A percentile compares a stretch with the other conserved stretches of the same genome.
These are phyloP conservation scores for Oxyscelio sp. DNA, from an alignment of 2,888 invertebrate genomes.

Conservation along the genomic window DNA sequence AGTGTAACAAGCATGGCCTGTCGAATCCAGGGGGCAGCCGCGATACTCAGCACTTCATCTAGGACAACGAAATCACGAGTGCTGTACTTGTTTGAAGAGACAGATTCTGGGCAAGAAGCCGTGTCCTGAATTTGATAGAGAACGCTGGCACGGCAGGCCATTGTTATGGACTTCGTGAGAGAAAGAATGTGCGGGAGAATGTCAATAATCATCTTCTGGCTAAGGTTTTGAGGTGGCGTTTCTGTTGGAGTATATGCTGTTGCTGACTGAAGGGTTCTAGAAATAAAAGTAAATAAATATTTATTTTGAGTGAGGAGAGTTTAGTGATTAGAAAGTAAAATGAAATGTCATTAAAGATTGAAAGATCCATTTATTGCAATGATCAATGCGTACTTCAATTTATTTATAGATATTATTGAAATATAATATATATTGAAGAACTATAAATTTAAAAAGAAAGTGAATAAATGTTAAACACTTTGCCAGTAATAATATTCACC, in stretches of 20 bases:
- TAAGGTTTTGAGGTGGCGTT: conserved; percentile 72
- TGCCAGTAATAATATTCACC: no score
- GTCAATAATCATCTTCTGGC: conserved; percentile 89
- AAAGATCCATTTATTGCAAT: no score
- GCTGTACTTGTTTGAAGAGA: conserved; percentile 88
- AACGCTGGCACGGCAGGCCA: conserved; percentile 88
- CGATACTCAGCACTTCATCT: conserved; percentile 84
- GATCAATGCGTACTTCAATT: no score
- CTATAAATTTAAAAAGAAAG: no score
- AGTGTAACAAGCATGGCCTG: conserved; percentile 89
- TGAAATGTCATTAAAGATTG: no score
- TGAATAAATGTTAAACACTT: no score
- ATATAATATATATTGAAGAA: no score
- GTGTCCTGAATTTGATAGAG: conserved; percentile 89
- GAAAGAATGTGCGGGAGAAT: conserved; percentile 91
- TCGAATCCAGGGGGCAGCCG: conserved; percentile 88
- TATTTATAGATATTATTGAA: no score
- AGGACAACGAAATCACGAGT: conserved; percentile 89
- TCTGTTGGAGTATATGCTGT: conserved; percentile 25
- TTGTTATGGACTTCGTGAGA: conserved; percentile 91
- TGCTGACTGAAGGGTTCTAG: conserved; percentile 52
- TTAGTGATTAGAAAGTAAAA: no score
- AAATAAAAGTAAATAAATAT: conserved; percentile 75
- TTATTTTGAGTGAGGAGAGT: no score
- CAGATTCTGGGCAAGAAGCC: conserved; percentile 78